Base-by-base conservation (phyloP, 2,888 invertebrate genomes). In the Tetheella fluctuosa region DNA sequence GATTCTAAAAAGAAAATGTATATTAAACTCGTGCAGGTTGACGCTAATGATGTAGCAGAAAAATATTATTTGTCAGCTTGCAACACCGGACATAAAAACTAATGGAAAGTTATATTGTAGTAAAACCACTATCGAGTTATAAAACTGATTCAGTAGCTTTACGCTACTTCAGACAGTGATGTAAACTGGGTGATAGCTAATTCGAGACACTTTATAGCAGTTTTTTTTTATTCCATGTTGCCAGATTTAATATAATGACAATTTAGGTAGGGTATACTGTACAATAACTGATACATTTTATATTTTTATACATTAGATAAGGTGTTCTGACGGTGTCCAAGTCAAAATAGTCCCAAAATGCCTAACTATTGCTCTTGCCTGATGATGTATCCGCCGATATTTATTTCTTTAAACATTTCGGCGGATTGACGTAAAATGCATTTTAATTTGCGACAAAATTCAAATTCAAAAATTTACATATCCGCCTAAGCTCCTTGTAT, bases 11-110 rank as follows among this genome's bases (percentile, higher is more conserved):
- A 55, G 20, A 55, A 37, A 23, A 37, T 23, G 34, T 10, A 15
- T 55, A 55, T 55, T 37, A 53, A 55, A 55, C 55, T 10, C 55
- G 55, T 23, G 13, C 17, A 55, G 55, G 55, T 55, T 55, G 55
- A 55, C 55, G 55, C 55, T 55, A 55, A 55, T 37, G 55, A 20
- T 25, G 55, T 55, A 55, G 55, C 37, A 13, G 55, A 55, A 55
- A 55, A 55, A 55, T 55, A 37, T 55, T 55, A 77, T 79, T 74
- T 78, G 78, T 80, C 74, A 73, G 64, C 73, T 77, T 73, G 74
- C 77, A 73, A 75, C 80, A 79, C 70, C 67, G 69, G 60, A 66
- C 74, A 72, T 87, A 83, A 89, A 88, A 89, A 85, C 81, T 86
- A 86, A 89, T 87, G 85, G 82, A 66, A 68, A 75, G 73, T 81